phyloP scores from a whole-genome alignment of 2,113 vertebrate genomes.

The Noctilio leporinus region DNA sequence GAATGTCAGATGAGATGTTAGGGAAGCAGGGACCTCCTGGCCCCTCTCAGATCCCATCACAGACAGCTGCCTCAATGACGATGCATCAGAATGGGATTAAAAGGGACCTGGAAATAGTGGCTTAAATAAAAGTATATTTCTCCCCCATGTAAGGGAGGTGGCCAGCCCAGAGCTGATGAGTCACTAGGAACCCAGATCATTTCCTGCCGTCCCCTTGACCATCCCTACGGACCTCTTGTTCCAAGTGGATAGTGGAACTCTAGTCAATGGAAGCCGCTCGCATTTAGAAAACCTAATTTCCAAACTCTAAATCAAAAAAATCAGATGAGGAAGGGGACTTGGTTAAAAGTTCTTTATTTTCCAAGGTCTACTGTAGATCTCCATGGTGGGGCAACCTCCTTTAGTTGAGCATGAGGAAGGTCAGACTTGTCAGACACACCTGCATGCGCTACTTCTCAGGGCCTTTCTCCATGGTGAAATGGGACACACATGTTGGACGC shows the following conservation, averaged over 20 bases:
- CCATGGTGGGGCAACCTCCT: background rate
- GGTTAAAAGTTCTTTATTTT: background rate
- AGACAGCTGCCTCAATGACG: background rate
- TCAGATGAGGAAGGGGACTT: background rate
- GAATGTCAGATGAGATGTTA: background rate
- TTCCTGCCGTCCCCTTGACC: background rate
- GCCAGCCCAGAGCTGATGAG: background rate
- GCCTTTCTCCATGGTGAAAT: background rate
- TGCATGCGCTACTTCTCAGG: background rate
- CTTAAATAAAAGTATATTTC: background rate
- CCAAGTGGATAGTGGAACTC: background rate
- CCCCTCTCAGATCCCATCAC: background rate
- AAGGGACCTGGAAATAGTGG: background rate
- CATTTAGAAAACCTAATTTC: background rate
- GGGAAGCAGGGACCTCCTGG: background rate
- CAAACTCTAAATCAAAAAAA: background rate
- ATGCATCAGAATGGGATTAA: background rate
- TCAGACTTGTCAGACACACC: background rate
- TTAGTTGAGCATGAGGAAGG: background rate
- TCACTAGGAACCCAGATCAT: background rate
- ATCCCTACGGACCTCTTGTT: background rate
- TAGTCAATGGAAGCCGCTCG: background rate
- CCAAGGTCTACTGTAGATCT: background rate
- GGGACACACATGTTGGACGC: accelerated
- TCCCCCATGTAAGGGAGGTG: background rate